Conservation (phyloP, 1,140 invertebrate genomes). For the Pseudomyrmex pallidus region DNA sequence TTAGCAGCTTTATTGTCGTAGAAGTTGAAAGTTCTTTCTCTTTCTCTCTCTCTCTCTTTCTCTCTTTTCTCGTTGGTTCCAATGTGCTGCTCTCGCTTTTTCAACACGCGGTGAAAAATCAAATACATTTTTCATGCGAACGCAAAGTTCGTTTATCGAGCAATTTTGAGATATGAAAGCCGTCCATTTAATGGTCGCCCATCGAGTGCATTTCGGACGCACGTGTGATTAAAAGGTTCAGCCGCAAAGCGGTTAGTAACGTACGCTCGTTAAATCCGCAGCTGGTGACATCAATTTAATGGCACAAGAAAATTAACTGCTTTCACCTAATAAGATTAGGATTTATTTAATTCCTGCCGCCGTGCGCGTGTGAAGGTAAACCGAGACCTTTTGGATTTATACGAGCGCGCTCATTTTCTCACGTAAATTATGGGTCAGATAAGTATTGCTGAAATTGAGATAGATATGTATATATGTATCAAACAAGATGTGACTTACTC, state of each 20-base stretch:
- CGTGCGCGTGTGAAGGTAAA: not conserved
- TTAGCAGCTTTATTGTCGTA: no score
- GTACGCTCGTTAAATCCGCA: slow-evolving; percentile 50
- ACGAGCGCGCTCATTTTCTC: not conserved
- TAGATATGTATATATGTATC: no score
- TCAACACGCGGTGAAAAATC: slow-evolving; percentile 26
- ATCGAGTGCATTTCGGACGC: slow-evolving; percentile 52
- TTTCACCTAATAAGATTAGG: slow-evolving; percentile 57
- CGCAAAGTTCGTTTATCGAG: slow-evolving; percentile 44
- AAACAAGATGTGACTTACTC: not conserved
- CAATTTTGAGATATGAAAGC: slow-evolving; percentile 52
- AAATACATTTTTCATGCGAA: slow-evolving; percentile 40
- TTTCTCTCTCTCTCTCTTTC: no score
- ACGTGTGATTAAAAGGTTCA: slow-evolving; percentile 57
- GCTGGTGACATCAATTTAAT: slow-evolving; percentile 52
- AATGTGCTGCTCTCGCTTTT: not conserved
- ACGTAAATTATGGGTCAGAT: slow-evolving; percentile 3
- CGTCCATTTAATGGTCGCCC: slow-evolving; percentile 49
- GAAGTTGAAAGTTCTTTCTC: no score
- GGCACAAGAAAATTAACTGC: slow-evolving; percentile 54
- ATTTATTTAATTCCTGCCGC: slow-evolving; percentile 51
- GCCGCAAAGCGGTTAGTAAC: slow-evolving; percentile 56
- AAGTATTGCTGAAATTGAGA: not conserved
- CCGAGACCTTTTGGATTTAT: slow-evolving; percentile 8
- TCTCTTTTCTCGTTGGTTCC: no score